Evolutionary conservation across 2,113 vertebrate genomes (phyloP), one percentile per base, ranked within the genome.

Genomic region (Ctenodactylus gundi): DNA sequence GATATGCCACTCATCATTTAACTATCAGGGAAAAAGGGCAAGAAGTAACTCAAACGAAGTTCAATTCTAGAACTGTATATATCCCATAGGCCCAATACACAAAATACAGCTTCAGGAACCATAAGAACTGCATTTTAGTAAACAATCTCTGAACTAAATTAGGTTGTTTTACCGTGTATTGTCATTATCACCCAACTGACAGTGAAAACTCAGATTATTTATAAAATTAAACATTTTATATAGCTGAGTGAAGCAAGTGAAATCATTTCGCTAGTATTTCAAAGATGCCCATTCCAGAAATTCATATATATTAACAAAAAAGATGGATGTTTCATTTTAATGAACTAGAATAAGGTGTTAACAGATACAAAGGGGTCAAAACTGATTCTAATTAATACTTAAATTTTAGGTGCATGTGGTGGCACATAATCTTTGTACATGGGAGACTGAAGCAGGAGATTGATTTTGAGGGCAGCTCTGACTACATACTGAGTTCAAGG

Each of bases 271-370:
- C 20, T 65, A 67, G 3, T 34, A 92, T 85, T 14, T 88, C 44
- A 93, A 85, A 83, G 58, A 92, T 73, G 29, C 21, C 31, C 4
- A 78, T 46, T 92, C 34, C 39, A 90, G 44, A 94, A 90, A 92
- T 77, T 78, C 80, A 83, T 36, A 68, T n/a, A 67, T 62, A 92
- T n/a, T n/a, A n/a, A n/a, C n/a, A 87, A 93, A 81, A 49, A n/a
- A 93, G 94, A 75, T 64, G 18, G 17, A 31, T 95, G 91, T 95
- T 58, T 29, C 51, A 65, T 60, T 7, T 84, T 80, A 89, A 87
- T 81, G 34, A 93, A 80, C 78, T 0, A 93, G 62, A 90, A 73
- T 67, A 39, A 72, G 21, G 0, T 72, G 4, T 58, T 55, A 84
- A 39, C 34, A 77, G 6, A 83, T 68, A 84, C 15, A 93, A 86